A percentile compares a stretch with the other conserved stretches of the same genome.
Evolutionary conservation across 2,888 invertebrate species (phyloP).

Genomic region (Leptothorax acervorum): DNA sequence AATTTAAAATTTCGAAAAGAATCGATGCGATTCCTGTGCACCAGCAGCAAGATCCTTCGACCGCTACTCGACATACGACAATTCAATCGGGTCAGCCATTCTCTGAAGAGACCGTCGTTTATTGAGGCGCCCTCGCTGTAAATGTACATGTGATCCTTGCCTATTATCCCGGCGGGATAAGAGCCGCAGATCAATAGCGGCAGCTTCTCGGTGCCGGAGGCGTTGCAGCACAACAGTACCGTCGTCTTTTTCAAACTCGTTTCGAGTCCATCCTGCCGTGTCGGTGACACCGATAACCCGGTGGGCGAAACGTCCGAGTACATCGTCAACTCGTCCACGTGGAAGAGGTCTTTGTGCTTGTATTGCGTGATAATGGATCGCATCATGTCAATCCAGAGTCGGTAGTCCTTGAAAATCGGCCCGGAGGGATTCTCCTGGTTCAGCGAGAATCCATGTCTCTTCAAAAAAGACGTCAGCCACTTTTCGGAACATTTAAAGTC

Average conservation of each 20-base stretch:
- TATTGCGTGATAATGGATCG: slow-evolving; percentile 74
- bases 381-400: slow-evolving; percentile 77
- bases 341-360: slow-evolving; percentile 77
- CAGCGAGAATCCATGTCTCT: slow-evolving; percentile 74
- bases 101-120: slow-evolving; percentile 71
- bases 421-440: slow-evolving; percentile 65
- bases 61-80: slow-evolving; percentile 65
- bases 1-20: slow-evolving; percentile 66
- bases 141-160: slow-evolving; percentile 66
- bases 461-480: slow-evolving; percentile 78
- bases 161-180: slow-evolving; percentile 52
- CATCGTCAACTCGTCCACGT: slow-evolving; percentile 78
- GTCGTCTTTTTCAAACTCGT: slow-evolving; percentile 28
- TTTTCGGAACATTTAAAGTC: slow-evolving; percentile 77
- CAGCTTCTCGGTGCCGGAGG: slow-evolving; percentile 77
- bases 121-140: slow-evolving; percentile 70
- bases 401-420: slow-evolving; percentile 76
- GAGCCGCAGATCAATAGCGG: slow-evolving; percentile 77
- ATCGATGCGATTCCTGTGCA: slow-evolving; percentile 70
- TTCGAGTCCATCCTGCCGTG: neutral
- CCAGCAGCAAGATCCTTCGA: slow-evolving; percentile 76
- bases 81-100: slow-evolving; percentile 76
- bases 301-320: slow-evolving; percentile 71
- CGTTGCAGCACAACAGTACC: slow-evolving; percentile 77
- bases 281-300: neutral